These are phyloP conservation scores for Actinopyga echinites DNA, from an alignment of 53 echinoderm and acorn worm species.

Conservation along the genomic window DNA sequence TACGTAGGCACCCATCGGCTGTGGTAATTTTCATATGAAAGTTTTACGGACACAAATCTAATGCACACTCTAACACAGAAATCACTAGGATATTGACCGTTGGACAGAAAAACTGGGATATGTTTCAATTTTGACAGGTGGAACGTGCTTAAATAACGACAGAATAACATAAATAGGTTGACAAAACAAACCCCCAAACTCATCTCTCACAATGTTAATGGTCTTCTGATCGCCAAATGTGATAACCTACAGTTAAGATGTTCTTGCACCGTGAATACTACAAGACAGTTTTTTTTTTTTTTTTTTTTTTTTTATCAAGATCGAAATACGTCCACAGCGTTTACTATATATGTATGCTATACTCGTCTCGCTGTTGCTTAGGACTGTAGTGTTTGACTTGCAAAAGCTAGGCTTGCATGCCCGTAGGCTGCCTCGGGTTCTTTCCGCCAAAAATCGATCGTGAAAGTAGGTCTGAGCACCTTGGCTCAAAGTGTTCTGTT, in stretches of 20 bases:
- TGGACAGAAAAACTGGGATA: no score
- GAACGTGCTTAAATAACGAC: background rate
- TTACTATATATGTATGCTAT: no score
- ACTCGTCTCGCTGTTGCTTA: no score
- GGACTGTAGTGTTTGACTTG: background rate
- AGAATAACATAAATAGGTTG: conserved; percentile 2
- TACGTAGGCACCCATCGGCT: no score
- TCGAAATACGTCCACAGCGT: no score
- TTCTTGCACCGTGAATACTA: no score
- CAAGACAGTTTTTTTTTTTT: no score
- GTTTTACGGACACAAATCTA: no score
- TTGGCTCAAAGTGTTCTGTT: conserved; percentile 7
- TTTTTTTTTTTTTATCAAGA: no score
- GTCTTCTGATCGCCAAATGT: background rate
- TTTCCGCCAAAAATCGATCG: conserved; percentile 38
- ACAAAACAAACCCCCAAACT: background rate
- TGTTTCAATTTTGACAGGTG: conserved; percentile 3
- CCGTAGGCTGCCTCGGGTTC: conserved; percentile 3
- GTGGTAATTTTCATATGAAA: no score
- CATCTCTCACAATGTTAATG: background rate
- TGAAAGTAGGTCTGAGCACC: conserved; percentile 26
- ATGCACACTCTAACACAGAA: no score
- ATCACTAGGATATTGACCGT: no score
- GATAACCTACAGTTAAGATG: conserved; percentile 16
- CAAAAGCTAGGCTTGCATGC: conserved; percentile 15